These are phyloP conservation scores for Lycodopsis pacificus DNA, from an alignment of 2,797 vertebrate species.

Conservation along the genomic window DNA sequence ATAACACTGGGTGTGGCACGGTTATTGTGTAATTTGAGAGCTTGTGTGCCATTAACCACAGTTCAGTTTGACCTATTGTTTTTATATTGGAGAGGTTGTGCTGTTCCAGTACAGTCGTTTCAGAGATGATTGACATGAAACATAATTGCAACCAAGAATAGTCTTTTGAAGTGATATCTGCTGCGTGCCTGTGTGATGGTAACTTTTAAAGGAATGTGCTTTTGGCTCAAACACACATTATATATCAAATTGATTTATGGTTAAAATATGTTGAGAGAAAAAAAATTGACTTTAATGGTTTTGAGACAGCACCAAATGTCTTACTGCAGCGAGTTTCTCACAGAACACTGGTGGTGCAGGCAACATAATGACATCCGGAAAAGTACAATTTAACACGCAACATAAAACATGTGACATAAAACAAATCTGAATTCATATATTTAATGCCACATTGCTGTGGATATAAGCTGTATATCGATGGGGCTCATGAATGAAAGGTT, in stretches of 20 bases:
- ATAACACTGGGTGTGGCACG: not conserved
- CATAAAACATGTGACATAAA: not conserved
- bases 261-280: not conserved
- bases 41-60: not conserved
- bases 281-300: not conserved
- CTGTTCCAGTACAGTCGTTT: not conserved
- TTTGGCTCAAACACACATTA: not conserved
- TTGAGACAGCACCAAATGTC: not conserved
- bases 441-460: not conserved
- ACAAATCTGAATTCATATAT: not conserved
- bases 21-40: not conserved
- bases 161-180: not conserved
- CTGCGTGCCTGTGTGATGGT: not conserved
- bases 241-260: not conserved
- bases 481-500: not conserved
- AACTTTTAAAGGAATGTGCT: slow-evolving; percentile 6
- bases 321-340: not conserved
- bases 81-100: not conserved
- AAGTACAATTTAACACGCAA: not conserved
- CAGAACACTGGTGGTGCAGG: not conserved
- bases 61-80: not conserved
- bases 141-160: not conserved
- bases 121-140: not conserved
- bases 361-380: not conserved
- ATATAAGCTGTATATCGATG: not conserved